phyloP scores from a whole-genome alignment of 2,888 invertebrate genomes.

The Platycnemis pennipes region DNA sequence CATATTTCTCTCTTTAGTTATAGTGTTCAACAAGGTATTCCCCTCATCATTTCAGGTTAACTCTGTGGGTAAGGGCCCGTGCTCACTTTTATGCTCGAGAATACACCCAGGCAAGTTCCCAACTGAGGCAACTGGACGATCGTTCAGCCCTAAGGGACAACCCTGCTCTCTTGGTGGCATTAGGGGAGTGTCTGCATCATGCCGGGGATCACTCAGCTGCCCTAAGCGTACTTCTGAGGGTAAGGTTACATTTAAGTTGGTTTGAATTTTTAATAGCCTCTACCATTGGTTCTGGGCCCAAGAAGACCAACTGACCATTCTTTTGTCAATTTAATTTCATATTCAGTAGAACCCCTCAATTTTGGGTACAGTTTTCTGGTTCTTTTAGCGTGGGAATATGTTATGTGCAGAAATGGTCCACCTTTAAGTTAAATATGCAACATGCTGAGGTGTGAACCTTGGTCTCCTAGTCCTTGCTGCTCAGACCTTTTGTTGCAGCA shows the following conservation, averaged over 20 bases:
- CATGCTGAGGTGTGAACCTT: too few relatives aligned
- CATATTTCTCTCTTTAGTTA: not conserved
- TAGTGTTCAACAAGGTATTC: not conserved
- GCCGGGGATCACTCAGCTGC: slow-evolving; percentile 87
- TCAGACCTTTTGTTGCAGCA: too few relatives aligned
- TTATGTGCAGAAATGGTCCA: too few relatives aligned
- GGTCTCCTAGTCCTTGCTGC: too few relatives aligned
- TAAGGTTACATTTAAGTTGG: slow-evolving; percentile 28
- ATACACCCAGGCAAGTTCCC: slow-evolving; percentile 84
- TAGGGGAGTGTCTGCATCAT: slow-evolving; percentile 88
- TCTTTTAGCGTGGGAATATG: too few relatives aligned
- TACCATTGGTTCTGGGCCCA: too few relatives aligned
- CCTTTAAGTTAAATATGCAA: too few relatives aligned
- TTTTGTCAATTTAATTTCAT: too few relatives aligned
- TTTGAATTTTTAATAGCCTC: not conserved
- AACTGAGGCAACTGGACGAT: slow-evolving; percentile 85
- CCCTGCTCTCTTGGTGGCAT: slow-evolving; percentile 83
- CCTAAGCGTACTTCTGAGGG: slow-evolving; percentile 79
- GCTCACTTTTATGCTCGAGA: slow-evolving; percentile 85
- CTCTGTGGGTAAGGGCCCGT: slow-evolving; percentile 79
- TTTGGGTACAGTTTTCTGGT: too few relatives aligned
- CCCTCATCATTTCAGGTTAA: slow-evolving; percentile 76
- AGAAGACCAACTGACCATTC: too few relatives aligned
- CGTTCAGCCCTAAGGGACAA: slow-evolving; percentile 85
- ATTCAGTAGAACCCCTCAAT: too few relatives aligned